Base-by-base conservation (phyloP, 1,140 invertebrate genomes). In the Drosophila sucinea region DNA sequence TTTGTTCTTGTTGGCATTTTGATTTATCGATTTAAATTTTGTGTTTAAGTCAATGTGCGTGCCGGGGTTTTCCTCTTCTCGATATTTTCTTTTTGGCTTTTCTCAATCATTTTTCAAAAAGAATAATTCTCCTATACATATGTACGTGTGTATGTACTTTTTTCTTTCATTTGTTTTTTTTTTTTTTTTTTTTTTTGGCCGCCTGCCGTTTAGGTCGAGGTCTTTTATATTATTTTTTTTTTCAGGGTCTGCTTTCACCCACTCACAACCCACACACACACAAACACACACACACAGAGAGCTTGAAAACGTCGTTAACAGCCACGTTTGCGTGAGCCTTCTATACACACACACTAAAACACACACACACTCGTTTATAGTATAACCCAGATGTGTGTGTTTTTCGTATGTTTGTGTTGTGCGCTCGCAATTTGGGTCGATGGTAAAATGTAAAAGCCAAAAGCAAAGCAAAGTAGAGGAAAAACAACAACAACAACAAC, bases 361-460 rank as follows among this genome's bases (percentile, higher is more conserved):
- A 73, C 64, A 67, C 33, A 71, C 38, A 38, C 51, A 66, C 60
- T 68, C 41, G 60, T 60, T 62, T 67, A 72, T 61, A 70, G 47
- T 58, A 67, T 68, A 69, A 68, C 35, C 73, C 62, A 72, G 56
- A 62, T 73, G 66, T 67, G 65, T 66, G 60, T 73, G 51, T 60
- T 69, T 29, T 60, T 41, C 61, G 60, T 62, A 56, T 80, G 70
- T 85, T 79, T 77, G 78, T 86, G 76, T 86, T 86, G 78, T 55
- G 73, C 72, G 83, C 76, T 79, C 80, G 85, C 85, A 89, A 87
- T 89, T 87, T 87, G 84, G 84, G 84, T 87, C 84, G 84, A 89
- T 89, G 84, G 85, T 81, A 87, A 87, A 87, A 87, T 87, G 89
- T 84, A 87, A 87, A 87, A 87, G 84, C 84, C 80, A 87, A 89